Percentiles rank a stretch among this genome's conserved stretches.
Evolutionary conservation across 2,797 vertebrate species (phyloP).

Genomic region (Scarus forsteni): DNA sequence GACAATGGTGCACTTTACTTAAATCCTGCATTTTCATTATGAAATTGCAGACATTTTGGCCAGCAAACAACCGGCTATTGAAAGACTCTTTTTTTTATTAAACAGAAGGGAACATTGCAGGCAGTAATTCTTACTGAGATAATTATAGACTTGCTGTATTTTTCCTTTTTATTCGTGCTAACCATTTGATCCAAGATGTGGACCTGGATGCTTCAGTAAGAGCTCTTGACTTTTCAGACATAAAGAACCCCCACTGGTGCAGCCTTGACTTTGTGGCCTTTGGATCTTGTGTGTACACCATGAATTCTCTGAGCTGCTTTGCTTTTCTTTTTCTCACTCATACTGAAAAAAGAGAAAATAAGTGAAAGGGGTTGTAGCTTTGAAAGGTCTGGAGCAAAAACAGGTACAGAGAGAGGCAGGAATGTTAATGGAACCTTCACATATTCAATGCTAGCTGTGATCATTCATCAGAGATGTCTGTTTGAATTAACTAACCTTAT

Average conservation of each 20-base stretch:
- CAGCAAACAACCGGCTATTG: background rate
- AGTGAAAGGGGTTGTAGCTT: constrained; percentile 11
- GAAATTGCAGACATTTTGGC: background rate
- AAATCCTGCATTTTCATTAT: background rate
- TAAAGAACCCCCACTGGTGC: constrained; percentile 40
- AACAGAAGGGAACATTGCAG: constrained; percentile 5
- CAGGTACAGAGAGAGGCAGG: constrained; percentile 38
- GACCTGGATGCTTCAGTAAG: constrained; percentile 41
- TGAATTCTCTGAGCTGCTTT: constrained; percentile 35
- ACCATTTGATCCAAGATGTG: constrained; percentile 36
- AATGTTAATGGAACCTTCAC: constrained; percentile 69
- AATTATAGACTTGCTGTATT: constrained; percentile 34
- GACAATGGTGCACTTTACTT: background rate
- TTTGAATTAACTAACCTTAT: constrained; percentile 10
- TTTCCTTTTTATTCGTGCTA: constrained; percentile 17
- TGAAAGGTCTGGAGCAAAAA: constrained; percentile 36
- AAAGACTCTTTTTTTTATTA: constrained; percentile 11
- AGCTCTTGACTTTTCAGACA: constrained; percentile 50
- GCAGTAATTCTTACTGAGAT: constrained; percentile 28
- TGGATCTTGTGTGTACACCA: constrained; percentile 11
- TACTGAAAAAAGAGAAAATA: constrained; percentile 24
- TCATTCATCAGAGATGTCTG: constrained; percentile 1
- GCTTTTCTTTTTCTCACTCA: constrained; percentile 26
- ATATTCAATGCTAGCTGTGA: constrained; percentile 35
- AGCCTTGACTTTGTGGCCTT: constrained; percentile 62